Evolutionary conservation across 2,888 invertebrate genomes (phyloP).

Genomic region (Rhingia campestris): DNA sequence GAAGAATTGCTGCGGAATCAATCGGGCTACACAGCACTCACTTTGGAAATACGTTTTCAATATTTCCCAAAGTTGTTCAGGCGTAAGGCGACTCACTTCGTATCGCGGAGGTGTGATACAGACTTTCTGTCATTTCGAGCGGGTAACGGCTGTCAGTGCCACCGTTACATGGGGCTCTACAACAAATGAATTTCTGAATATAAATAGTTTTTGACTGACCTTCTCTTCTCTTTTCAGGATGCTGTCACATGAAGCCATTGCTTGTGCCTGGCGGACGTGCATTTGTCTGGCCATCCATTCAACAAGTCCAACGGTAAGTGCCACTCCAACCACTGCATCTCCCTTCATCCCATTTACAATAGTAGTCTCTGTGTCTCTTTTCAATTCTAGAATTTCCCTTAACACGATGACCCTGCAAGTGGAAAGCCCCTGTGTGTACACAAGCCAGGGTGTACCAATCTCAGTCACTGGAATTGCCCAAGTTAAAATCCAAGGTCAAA

Average conservation of each 20-base stretch:
- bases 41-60: no score
- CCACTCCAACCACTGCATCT: not conserved
- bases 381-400: constrained; percentile 90
- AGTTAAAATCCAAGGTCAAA: constrained; percentile 91
- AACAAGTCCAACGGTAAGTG: constrained; percentile 89
- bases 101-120: no score
- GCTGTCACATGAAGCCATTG: constrained; percentile 95
- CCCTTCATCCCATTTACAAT: not conserved
- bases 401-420: constrained; percentile 99
- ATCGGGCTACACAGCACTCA: no score
- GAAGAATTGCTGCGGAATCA: no score
- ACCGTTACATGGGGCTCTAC: no score
- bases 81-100: no score
- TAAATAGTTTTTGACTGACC: not conserved
- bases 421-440: constrained; percentile 97
- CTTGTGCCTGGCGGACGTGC: constrained; percentile 97
- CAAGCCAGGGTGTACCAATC: constrained; percentile 97
- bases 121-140: no score
- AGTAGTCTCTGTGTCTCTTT: no score
- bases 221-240: constrained; percentile 86
- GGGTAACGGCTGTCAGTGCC: no score
- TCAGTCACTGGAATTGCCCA: constrained; percentile 99
- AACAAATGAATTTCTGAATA: not conserved
- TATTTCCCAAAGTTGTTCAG: no score
- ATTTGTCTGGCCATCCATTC: constrained; percentile 97